Evolutionary conservation across 2,888 invertebrate genomes (phyloP).

Genomic region (Carabus problematicus): DNA sequence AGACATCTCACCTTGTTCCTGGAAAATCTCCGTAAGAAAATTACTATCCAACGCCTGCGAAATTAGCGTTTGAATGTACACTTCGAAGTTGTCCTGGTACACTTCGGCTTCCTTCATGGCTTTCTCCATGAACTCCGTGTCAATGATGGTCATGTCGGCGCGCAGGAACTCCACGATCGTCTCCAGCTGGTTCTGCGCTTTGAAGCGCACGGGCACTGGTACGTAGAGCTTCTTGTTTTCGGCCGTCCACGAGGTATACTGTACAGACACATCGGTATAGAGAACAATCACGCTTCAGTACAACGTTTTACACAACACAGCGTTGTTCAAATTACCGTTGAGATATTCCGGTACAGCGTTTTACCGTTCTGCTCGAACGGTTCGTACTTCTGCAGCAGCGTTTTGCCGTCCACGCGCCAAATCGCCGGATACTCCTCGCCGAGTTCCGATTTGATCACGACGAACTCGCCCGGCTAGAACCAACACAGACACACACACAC

Average conservation of each 20-base stretch:
- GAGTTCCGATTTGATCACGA: slow-evolving; percentile 83
- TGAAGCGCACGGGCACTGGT: slow-evolving; percentile 78
- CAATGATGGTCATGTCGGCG: slow-evolving; percentile 73
- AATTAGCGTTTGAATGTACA: slow-evolving; percentile 89
- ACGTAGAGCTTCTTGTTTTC: slow-evolving; percentile 82
- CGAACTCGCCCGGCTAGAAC: slow-evolving; percentile 86
- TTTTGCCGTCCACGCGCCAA: slow-evolving; percentile 90
- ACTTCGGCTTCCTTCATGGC: slow-evolving; percentile 77
- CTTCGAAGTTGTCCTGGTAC: slow-evolving; percentile 88
- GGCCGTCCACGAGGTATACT: slow-evolving; percentile 87
- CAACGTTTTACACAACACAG: background rate
- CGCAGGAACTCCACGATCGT: slow-evolving; percentile 82
- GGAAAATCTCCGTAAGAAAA: slow-evolving; percentile 87
- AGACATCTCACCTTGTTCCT: slow-evolving; percentile 82
- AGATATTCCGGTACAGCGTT: slow-evolving; percentile 84
- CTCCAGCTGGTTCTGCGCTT: slow-evolving; percentile 77
- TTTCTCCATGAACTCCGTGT: slow-evolving; percentile 74
- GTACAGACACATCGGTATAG: slow-evolving; percentile 51
- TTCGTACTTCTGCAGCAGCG: slow-evolving; percentile 82
- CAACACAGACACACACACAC: slow-evolving; percentile 42
- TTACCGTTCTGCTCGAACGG: slow-evolving; percentile 83
- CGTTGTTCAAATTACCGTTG: slow-evolving; percentile 70
- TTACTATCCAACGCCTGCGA: slow-evolving; percentile 90
- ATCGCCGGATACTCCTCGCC: slow-evolving; percentile 84
- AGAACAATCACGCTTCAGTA: slow-evolving; percentile 20